Percentiles rank a stretch among this genome's conserved stretches.
These are phyloP conservation scores for Petrocephalus schoutedeni DNA, from an alignment of 2,797 vertebrate genomes.

Conservation along the genomic window DNA sequence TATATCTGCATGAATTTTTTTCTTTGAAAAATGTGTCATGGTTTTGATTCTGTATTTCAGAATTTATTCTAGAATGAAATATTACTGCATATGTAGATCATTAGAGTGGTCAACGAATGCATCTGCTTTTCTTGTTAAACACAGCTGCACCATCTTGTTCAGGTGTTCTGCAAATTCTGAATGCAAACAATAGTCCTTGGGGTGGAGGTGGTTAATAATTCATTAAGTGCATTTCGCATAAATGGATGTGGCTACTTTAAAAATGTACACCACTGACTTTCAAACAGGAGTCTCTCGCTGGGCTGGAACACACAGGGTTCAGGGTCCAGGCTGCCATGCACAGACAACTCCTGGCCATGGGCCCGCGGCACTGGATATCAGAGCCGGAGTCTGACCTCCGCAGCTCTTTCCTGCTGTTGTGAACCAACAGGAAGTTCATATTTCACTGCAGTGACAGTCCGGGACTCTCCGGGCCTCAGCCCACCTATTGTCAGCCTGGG, in stretches of 20 bases:
- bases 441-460: conserved; percentile 46
- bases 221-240: not conserved
- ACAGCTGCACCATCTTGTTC: not conserved
- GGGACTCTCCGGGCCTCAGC: conserved; percentile 34
- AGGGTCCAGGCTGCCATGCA: not conserved
- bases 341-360: not conserved
- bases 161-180: not conserved
- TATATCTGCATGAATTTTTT: not conserved
- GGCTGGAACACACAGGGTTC: not conserved
- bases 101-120: not conserved
- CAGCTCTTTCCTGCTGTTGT: conserved; percentile 49
- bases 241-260: not conserved
- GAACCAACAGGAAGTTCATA: conserved; percentile 52
- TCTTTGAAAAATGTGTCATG: not conserved
- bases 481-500: conserved; percentile 42
- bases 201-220: not conserved
- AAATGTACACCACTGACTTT: not conserved
- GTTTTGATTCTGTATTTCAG: not conserved
- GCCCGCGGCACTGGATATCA: not conserved
- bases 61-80: not conserved
- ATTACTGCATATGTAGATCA: not conserved
- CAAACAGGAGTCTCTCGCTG: not conserved
- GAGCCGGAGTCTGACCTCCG: not conserved
- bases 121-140: not conserved
- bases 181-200: not conserved